Percentiles rank a stretch among this genome's conserved stretches.
Evolutionary conservation across 2,888 invertebrate species (phyloP).

Genomic region (Morpho achilles): DNA sequence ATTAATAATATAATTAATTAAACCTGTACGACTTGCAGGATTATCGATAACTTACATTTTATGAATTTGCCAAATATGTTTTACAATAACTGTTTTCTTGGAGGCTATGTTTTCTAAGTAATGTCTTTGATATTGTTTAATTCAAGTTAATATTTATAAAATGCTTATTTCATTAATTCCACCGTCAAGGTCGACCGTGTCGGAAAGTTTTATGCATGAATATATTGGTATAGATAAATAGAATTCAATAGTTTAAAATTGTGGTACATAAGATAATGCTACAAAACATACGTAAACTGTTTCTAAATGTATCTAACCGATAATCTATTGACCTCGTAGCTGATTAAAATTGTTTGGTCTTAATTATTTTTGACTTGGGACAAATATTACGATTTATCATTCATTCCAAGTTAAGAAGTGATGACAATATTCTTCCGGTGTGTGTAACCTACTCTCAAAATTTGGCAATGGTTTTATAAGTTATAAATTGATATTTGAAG

Average conservation of each 20-base stretch:
- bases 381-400: too few species aligned
- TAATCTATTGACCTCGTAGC: conserved; percentile 22
- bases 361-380: background rate
- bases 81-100: too few species aligned
- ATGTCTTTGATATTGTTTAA: too few species aligned
- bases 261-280: background rate
- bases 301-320: conserved; percentile 14
- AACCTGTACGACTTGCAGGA: conserved; percentile 1
- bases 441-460: too few species aligned
- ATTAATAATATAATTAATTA: background rate
- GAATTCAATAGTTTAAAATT: too few species aligned
- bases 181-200: conserved; percentile 37
- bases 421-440: too few species aligned
- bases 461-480: too few species aligned
- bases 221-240: too few species aligned
- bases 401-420: too few species aligned
- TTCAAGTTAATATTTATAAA: background rate
- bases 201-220: conserved; percentile 12
- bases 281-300: background rate
- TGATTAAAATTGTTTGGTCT: conserved; percentile 14
- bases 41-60: conserved; percentile 1
- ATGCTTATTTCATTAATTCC: conserved; percentile 7
- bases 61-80: too few species aligned
- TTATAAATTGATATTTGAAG: too few species aligned
- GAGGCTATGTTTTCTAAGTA: too few species aligned